phyloP scores from a whole-genome alignment of 2,888 invertebrate genomes.

The Melitaea athalia region DNA sequence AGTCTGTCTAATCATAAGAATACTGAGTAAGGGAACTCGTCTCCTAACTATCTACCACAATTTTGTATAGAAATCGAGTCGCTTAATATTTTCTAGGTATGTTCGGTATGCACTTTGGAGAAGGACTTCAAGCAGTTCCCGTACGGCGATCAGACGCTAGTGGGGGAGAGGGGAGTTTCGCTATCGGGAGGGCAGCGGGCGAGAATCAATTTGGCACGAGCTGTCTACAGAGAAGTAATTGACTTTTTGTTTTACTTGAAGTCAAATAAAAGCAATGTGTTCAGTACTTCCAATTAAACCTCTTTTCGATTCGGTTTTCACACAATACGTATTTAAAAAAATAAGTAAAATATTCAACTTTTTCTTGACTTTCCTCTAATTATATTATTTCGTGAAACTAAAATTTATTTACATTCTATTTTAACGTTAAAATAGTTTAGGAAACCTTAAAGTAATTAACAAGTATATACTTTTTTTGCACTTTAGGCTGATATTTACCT shows the following conservation, averaged over 20 bases:
- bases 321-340: background rate
- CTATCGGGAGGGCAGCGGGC: conserved; percentile 89
- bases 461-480: background rate
- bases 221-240: conserved; percentile 73
- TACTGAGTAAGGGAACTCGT: background rate
- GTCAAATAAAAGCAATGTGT: conserved; percentile 31
- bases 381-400: too few species aligned
- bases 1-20: too few species aligned
- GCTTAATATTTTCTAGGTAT: conserved; percentile 56
- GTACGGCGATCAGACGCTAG: conserved; percentile 85
- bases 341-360: background rate
- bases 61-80: background rate
- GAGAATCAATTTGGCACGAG: conserved; percentile 84
- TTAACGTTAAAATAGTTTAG: too few species aligned
- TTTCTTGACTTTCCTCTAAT: background rate
- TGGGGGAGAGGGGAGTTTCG: conserved; percentile 87
- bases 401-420: too few species aligned
- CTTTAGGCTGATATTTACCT: conserved; percentile 89
- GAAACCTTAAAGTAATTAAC: too few species aligned
- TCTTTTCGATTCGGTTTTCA: background rate
- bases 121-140: conserved; percentile 83
- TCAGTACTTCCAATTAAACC: conserved; percentile 27
- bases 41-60: background rate
- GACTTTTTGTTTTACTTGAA: conserved; percentile 46
- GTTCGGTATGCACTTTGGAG: conserved; percentile 78